Conservation (phyloP, 2,797 vertebrate genomes). For the Xenopus petersii region DNA sequence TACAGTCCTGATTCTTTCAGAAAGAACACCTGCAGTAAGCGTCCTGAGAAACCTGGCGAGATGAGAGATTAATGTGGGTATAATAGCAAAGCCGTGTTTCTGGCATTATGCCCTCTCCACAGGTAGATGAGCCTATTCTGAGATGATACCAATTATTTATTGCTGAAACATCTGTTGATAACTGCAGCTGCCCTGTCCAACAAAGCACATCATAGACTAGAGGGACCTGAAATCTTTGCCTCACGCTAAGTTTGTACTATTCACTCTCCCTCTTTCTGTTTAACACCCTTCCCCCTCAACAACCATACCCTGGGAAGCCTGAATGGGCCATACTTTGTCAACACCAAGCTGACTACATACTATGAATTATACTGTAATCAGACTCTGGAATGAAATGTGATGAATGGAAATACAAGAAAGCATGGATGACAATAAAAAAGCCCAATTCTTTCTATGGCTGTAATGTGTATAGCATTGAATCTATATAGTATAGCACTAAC, state of each 20-base stretch:
- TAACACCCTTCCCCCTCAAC: constrained; percentile 46
- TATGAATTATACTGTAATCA: constrained; percentile 74
- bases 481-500: too few species aligned
- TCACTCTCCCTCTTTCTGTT: constrained; percentile 53
- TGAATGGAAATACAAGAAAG: constrained; percentile 57
- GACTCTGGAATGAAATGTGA: constrained; percentile 62
- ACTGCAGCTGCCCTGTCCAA: constrained; percentile 74
- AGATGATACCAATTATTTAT: constrained; percentile 79
- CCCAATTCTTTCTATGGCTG: too few species aligned
- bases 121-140: constrained; percentile 69
- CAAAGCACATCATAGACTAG: constrained; percentile 66
- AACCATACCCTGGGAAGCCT: constrained; percentile 62
- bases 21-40: constrained; percentile 70
- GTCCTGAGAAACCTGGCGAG: constrained; percentile 68
- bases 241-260: constrained; percentile 66
- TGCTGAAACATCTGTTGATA: constrained; percentile 80
- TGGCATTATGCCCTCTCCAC: constrained; percentile 69
- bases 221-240: constrained; percentile 63
- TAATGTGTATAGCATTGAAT: too few species aligned
- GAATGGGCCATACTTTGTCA: constrained; percentile 68
- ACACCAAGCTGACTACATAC: constrained; percentile 59
- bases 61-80: constrained; percentile 72
- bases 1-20: constrained; percentile 60
- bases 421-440: constrained; percentile 29
- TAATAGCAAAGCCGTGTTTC: constrained; percentile 65